These are phyloP conservation scores for Elephas maximus DNA, from an alignment of 2,113 vertebrate species.

Conservation along the genomic window DNA sequence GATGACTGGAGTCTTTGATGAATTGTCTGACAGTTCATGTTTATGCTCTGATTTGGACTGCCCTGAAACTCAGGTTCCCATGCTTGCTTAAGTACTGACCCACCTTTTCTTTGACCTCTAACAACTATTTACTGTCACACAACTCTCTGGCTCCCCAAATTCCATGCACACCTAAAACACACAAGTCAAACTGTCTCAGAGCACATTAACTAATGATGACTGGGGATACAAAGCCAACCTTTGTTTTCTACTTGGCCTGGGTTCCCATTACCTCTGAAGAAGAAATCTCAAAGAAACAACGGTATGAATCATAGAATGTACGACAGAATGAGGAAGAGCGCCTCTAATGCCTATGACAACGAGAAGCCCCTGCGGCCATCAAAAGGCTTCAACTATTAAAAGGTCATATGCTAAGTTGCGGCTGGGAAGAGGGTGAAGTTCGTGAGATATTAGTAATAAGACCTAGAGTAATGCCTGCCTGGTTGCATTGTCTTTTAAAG, in stretches of 20 bases:
- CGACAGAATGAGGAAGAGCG: not conserved
- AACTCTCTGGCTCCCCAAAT: not conserved
- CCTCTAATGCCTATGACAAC: not conserved
- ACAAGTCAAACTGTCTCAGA: not conserved
- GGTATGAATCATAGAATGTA: not conserved
- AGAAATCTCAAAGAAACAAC: not conserved
- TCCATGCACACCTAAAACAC: not conserved
- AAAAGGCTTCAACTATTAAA: not conserved
- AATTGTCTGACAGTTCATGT: not conserved
- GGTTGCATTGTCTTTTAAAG: not conserved
- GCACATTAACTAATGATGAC: not conserved
- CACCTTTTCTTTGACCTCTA: not conserved
- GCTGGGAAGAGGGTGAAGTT: not conserved
- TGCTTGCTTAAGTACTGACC: not conserved
- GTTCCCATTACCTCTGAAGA: not conserved
- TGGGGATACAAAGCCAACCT: not conserved
- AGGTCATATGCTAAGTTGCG: not conserved
- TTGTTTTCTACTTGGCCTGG: not conserved
- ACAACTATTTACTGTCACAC: not conserved
- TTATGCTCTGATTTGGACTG: not conserved
- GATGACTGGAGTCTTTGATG: not conserved
- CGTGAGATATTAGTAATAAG: not conserved
- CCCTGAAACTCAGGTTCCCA: not conserved
- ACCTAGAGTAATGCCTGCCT: not conserved
- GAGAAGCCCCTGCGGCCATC: not conserved